Evolutionary conservation across 2,797 vertebrate genomes (phyloP).

Genomic region (Poecilia picta): DNA sequence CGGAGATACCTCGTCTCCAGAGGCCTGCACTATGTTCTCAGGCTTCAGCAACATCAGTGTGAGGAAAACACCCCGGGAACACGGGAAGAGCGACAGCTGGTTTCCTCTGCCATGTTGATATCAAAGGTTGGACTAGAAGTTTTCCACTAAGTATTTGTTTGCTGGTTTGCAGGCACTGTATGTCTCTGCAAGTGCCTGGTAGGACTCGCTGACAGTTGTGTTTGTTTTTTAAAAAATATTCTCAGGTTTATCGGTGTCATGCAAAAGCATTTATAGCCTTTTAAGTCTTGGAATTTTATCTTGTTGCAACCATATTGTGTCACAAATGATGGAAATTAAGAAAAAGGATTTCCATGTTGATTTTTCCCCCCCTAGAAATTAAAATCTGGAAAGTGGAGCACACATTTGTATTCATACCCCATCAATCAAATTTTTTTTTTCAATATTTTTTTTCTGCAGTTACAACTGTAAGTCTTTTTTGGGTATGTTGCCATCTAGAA

Average conservation of each 20-base stretch:
- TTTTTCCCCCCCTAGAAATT: not conserved
- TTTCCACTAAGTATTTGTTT: constrained; percentile 10
- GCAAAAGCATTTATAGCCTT: not conserved
- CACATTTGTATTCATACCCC: not conserved
- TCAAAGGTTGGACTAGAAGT: constrained; percentile 8
- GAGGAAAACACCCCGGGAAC: constrained; percentile 32
- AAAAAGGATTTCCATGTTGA: not conserved
- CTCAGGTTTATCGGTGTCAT: not conserved
- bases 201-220: not conserved
- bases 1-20: constrained; percentile 86
- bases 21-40: constrained; percentile 75
- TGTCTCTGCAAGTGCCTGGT: not conserved
- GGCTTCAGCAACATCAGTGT: constrained; percentile 54
- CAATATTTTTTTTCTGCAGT: not conserved
- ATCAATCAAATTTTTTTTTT: not conserved
- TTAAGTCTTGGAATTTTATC: not conserved
- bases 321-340: not conserved
- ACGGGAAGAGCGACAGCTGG: constrained; percentile 24
- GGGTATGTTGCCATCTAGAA: not conserved
- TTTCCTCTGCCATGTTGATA: constrained; percentile 24
- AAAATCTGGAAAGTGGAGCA: not conserved
- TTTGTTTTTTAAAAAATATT: not conserved
- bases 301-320: not conserved
- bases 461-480: not conserved
- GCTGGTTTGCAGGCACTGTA: not conserved